A percentile compares a stretch with the other conserved stretches of the same genome.
Evolutionary conservation across 2,888 invertebrate species (phyloP).

Genomic region (Drosophila hamatofila): DNA sequence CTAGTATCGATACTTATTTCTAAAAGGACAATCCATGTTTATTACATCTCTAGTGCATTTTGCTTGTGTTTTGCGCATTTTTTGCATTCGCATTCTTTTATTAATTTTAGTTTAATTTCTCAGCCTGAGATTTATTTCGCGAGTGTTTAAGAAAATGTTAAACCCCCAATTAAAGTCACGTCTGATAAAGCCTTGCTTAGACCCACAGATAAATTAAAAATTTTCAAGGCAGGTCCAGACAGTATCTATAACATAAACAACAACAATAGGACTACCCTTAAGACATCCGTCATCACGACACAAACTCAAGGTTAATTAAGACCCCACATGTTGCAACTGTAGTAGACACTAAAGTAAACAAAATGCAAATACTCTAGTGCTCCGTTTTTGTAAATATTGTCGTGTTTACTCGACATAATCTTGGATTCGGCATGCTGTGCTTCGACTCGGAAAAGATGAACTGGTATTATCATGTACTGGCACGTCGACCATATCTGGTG

Average conservation of each 20-base stretch:
- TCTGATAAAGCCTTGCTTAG: background rate
- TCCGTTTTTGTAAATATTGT: constrained; percentile 13
- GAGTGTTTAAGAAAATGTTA: constrained; percentile 35
- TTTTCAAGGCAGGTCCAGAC: constrained; percentile 30
- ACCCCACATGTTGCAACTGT: constrained; percentile 25
- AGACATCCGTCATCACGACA: constrained; percentile 33
- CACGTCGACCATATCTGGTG: constrained; percentile 89
- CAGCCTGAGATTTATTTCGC: constrained; percentile 36
- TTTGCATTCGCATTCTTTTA: constrained; percentile 53
- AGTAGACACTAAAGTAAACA: constrained; percentile 14
- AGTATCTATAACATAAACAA: constrained; percentile 73
- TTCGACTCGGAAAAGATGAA: constrained; percentile 83
- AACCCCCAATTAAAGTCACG: constrained; percentile 2
- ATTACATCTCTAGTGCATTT: constrained; percentile 53
- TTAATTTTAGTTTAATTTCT: constrained; percentile 52
- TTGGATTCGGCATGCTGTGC: constrained; percentile 61
- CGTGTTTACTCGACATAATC: constrained; percentile 1
- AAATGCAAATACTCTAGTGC: constrained; percentile 34
- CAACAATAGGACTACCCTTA: constrained; percentile 59
- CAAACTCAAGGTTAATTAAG: constrained; percentile 56
- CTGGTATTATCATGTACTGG: constrained; percentile 89
- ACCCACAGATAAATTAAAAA: constrained; percentile 13
- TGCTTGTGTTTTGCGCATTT: constrained; percentile 57
- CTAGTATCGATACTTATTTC: constrained; percentile 13
- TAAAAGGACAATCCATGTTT: constrained; percentile 7